Evolutionary conservation across 2,113 vertebrate species (phyloP).

Genomic region (Chloebia gouldiae): DNA sequence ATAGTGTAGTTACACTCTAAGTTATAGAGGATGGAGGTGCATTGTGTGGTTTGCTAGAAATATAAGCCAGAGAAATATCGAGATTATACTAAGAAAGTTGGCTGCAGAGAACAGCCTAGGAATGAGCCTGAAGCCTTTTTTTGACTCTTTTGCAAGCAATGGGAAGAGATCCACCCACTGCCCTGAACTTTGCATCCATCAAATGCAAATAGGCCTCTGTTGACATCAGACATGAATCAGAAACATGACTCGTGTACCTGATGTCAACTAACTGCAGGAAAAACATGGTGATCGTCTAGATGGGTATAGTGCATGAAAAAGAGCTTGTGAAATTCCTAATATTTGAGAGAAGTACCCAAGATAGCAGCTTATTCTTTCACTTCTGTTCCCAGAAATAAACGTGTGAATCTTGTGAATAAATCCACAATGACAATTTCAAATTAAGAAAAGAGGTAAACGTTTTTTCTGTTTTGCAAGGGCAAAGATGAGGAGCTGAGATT

Average conservation of each 20-base stretch:
- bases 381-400: not conserved
- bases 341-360: not conserved
- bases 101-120: not conserved
- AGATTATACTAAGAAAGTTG: not conserved
- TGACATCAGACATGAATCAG: not conserved
- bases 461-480: not conserved
- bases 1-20: not conserved
- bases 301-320: rapidly evolving
- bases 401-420: not conserved
- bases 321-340: not conserved
- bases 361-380: not conserved
- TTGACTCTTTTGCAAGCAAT: not conserved
- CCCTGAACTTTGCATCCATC: not conserved
- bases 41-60: not conserved
- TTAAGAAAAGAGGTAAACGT: not conserved
- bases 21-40: not conserved
- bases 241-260: not conserved
- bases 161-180: not conserved
- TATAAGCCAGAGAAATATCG: not conserved
- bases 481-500: not conserved
- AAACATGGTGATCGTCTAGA: rapidly evolving
- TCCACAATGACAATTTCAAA: not conserved
- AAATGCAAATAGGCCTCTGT: not conserved
- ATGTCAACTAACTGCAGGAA: not conserved
- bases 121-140: not conserved